Evolutionary conservation across 2,113 vertebrate species (phyloP).

Genomic region (Todiramphus saurophagus): DNA sequence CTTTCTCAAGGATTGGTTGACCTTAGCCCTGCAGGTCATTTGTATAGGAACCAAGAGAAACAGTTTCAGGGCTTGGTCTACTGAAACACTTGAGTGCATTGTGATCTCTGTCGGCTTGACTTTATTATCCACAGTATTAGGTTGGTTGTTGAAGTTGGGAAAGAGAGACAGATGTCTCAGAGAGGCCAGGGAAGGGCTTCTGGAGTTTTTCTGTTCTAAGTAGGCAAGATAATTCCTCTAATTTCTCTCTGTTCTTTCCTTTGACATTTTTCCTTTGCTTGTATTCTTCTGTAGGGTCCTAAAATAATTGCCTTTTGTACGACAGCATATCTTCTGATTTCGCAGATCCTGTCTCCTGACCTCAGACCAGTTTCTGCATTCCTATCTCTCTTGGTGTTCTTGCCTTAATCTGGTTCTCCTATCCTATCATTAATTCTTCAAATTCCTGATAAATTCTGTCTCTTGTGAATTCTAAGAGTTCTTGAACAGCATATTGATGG

Average conservation of each 20-base stretch:
- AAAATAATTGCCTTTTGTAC: not conserved
- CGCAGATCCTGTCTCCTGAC: not conserved
- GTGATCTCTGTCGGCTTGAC: not conserved
- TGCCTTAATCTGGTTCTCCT: not conserved
- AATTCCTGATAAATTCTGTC: not conserved
- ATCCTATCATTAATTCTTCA: not conserved
- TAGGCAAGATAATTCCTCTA: not conserved
- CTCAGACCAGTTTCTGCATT: not conserved
- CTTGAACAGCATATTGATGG: not conserved
- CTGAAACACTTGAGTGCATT: not conserved
- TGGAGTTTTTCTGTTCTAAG: not conserved
- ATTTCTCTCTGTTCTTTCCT: not conserved
- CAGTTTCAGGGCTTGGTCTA: not conserved
- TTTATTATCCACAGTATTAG: not conserved
- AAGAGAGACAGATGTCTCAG: not conserved
- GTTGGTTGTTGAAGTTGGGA: not conserved
- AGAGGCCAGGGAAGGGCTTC: not conserved
- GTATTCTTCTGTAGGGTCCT: not conserved
- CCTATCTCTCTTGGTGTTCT: not conserved
- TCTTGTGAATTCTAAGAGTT: not conserved
- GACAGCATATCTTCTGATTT: not conserved
- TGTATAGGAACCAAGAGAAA: not conserved
- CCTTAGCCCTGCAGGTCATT: not conserved
- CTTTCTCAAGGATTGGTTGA: not conserved
- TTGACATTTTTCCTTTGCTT: not conserved